Percentiles rank a stretch among this genome's conserved stretches.
Conservation (phyloP, 2,888 invertebrate genomes). For the Folsomia manolachei region DNA sequence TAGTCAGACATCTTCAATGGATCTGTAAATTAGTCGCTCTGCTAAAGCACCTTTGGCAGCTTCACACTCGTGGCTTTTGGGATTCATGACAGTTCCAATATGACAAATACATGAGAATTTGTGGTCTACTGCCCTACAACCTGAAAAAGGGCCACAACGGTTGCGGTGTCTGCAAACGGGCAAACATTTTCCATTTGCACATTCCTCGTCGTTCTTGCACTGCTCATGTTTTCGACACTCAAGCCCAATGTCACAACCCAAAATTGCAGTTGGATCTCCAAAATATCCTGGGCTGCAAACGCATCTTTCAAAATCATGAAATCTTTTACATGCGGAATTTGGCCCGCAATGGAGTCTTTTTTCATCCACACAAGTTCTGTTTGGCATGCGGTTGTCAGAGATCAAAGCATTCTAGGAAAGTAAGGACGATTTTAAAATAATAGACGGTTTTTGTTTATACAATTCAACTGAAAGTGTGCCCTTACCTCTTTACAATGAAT, state of each 20-base stretch:
- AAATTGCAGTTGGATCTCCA: conserved; percentile 30
- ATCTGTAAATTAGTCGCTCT: conserved; percentile 32
- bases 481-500: conserved; percentile 41
- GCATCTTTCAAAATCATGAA: conserved; percentile 32
- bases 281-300: conserved; percentile 35
- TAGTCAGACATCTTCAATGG: conserved; percentile 35
- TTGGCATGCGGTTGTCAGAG: conserved; percentile 27
- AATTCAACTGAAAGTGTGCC: neutral
- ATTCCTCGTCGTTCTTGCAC: conserved; percentile 27
- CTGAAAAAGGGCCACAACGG: conserved; percentile 29
- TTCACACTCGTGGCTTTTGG: conserved; percentile 34
- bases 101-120: conserved; percentile 33
- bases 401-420: conserved; percentile 37
- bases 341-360: conserved; percentile 26
- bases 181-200: conserved; percentile 38
- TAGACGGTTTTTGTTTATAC: neutral
- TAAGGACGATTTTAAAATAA: neutral
- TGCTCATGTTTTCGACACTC: conserved; percentile 33
- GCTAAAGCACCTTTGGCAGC: conserved; percentile 38
- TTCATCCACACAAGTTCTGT: conserved; percentile 25
- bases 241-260: conserved; percentile 34
- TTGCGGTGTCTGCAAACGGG: conserved; percentile 29
- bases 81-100: conserved; percentile 39
- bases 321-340: conserved; percentile 31
- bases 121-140: conserved; percentile 34